Evolutionary conservation across 2,797 vertebrate genomes (phyloP).

Genomic region (Halcyon smyrnensis): DNA sequence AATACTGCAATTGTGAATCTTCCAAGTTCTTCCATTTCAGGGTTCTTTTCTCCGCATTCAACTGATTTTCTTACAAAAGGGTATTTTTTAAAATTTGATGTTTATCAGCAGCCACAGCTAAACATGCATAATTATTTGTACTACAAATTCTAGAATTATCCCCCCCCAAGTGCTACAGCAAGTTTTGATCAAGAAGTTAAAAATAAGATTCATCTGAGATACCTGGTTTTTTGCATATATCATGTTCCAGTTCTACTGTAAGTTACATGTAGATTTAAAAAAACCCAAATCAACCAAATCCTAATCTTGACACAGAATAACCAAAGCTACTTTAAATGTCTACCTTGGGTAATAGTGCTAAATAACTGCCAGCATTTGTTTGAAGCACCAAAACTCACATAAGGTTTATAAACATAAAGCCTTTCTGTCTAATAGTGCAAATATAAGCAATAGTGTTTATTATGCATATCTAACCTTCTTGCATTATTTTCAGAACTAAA

Average conservation of each 20-base stretch:
- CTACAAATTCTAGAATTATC: neutral
- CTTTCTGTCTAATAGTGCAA: constrained; percentile 16
- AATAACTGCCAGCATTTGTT: neutral
- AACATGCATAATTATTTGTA: constrained; percentile 5
- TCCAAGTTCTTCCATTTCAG: neutral
- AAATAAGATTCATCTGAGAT: constrained; percentile 2
- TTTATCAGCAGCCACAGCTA: constrained; percentile 23
- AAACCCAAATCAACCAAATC: neutral
- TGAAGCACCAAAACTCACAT: neutral
- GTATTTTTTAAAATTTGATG: neutral
- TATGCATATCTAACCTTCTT: neutral
- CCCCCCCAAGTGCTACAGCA: neutral
- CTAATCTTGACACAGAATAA: neutral
- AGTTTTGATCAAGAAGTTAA: neutral
- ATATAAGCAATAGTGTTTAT: neutral
- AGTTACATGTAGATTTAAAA: neutral
- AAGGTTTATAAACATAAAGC: neutral
- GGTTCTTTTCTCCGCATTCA: neutral
- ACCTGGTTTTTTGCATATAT: constrained; percentile 37
- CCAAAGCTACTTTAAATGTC: neutral
- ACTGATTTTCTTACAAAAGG: neutral
- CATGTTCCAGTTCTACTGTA: constrained; percentile 35
- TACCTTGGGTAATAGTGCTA: neutral
- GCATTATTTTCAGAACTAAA: neutral
- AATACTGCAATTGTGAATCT: neutral